Evolutionary conservation across 2,113 vertebrate species (phyloP).

Genomic region (Ammodytes marinus): DNA sequence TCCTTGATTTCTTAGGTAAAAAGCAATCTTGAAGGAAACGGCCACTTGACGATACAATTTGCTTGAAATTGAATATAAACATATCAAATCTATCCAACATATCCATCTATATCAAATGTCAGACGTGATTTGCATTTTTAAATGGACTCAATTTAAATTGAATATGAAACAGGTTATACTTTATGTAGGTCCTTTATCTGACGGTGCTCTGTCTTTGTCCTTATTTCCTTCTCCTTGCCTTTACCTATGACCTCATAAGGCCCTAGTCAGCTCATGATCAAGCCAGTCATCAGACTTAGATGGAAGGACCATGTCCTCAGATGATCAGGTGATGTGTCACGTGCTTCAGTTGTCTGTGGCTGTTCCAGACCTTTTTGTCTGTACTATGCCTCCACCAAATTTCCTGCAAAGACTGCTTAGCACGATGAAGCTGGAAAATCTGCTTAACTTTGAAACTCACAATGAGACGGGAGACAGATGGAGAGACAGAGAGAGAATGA

Average conservation of each 20-base stretch:
- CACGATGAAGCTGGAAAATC: constrained; percentile 17
- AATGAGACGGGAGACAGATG: constrained; percentile 34
- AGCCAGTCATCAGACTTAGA: constrained; percentile 48
- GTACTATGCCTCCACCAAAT: constrained; percentile 1
- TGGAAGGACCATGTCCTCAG: constrained; percentile 24
- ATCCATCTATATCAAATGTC: too few species aligned
- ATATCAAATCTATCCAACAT: too few species aligned
- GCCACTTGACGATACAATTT: neutral
- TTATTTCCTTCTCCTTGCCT: neutral
- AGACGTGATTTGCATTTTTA: constrained; percentile 2
- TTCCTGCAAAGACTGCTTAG: constrained; percentile 13
- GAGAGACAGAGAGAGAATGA: constrained; percentile 1
- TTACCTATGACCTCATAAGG: constrained; percentile 13
- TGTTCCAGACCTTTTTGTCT: neutral
- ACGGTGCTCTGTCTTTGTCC: neutral
- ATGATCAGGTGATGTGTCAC: constrained; percentile 46
- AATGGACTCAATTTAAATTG: neutral
- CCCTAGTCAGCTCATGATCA: constrained; percentile 37
- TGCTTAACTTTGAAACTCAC: constrained; percentile 20
- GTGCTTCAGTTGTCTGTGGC: constrained; percentile 2
- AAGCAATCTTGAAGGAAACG: neutral
- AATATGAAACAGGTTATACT: neutral
- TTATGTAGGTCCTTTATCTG: neutral
- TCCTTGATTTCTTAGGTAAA: neutral
- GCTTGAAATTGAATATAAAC: neutral